Percentiles rank a stretch among this genome's conserved stretches.
Evolutionary conservation across 2,888 invertebrate species (phyloP).

Genomic region (Priocnemis perturbator): DNA sequence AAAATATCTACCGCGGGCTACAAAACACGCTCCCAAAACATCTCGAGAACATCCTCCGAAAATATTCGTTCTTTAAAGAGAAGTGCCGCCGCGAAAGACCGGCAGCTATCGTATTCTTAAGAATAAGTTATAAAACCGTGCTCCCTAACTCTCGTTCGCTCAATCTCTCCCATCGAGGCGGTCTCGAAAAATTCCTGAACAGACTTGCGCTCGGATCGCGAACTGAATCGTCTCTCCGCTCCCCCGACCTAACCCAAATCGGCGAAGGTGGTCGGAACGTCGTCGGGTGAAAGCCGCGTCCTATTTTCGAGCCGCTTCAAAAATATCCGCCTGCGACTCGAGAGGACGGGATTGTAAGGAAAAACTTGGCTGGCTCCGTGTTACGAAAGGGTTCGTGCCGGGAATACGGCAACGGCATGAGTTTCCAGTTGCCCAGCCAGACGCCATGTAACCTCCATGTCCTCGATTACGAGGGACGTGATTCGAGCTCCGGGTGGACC

Average conservation of each 20-base stretch:
- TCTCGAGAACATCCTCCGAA: too few species aligned
- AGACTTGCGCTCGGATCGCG: too few species aligned
- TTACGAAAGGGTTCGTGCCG: slow-evolving; percentile 35
- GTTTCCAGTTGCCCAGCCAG: slow-evolving; percentile 1
- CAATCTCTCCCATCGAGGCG: too few species aligned
- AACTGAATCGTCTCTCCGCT: too few species aligned
- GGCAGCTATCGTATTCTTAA: too few species aligned
- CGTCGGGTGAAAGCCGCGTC: slow-evolving; percentile 5
- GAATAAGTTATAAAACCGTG: too few species aligned
- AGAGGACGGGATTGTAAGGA: neutral
- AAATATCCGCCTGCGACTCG: slow-evolving; percentile 1
- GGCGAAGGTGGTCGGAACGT: neutral
- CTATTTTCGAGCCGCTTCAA: slow-evolving; percentile 11
- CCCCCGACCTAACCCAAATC: slow-evolving; percentile 1
- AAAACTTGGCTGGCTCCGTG: slow-evolving; percentile 1
- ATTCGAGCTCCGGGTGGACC: slow-evolving; percentile 63
- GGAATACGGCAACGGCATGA: slow-evolving; percentile 22
- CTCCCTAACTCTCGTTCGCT: too few species aligned
- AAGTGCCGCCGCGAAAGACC: too few species aligned
- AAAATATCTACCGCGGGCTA: too few species aligned
- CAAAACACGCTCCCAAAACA: too few species aligned
- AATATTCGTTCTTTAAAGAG: too few species aligned
- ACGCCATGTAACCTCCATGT: slow-evolving; percentile 58
- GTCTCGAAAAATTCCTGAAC: too few species aligned
- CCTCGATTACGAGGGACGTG: slow-evolving; percentile 52